Base-by-base conservation (phyloP, 1,140 invertebrate genomes). In the Hermetia illucens region DNA sequence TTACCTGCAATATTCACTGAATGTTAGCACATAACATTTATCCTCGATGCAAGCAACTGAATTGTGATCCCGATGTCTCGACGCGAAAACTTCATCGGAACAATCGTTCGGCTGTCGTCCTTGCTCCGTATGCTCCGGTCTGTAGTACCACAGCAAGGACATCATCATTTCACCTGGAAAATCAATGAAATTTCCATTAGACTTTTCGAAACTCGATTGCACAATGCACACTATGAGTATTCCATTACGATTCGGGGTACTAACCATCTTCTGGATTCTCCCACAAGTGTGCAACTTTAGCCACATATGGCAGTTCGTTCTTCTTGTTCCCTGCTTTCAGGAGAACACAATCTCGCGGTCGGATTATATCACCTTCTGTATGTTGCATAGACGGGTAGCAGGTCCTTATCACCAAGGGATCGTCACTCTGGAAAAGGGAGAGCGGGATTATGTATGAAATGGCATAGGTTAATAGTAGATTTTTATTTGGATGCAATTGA, bases 21-120 rank as follows among this genome's bases (percentile, higher is more conserved):
- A 93, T 8, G 90, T 94, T 41, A 98, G 74, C 41, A 98, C 92
- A 62, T 89, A 95, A 65, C 91, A 95, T 63, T 92, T 93, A 65
- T 98, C 92, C 61, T 97, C 92, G 49, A 98, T 95, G 61, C 91
- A 96, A 35, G 91, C 92, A 18, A 96, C 91, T 52, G 87, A 92
- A 62, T 92, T 93, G 40, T 80, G 82, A 64, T 95, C 91, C 35
- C 82, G 74, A 65, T 96, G 92, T 38, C 87, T 77, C 2, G 90
- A 95, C 18, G 92, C 92, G 66, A 94, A 97, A 30, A 96, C 80
- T 65, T 96, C 92, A 52, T 91, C 86, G 4, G 77, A 73, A 49
- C 81, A 76, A 62, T 93, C 85, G 16, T 72, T 72, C 16, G 74
- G 66, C 44, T 74, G 71, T 5, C 86, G 69, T 2, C 89, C 88